phyloP scores from a whole-genome alignment of 2,113 vertebrate genomes.

The Amblyornis subalaris region DNA sequence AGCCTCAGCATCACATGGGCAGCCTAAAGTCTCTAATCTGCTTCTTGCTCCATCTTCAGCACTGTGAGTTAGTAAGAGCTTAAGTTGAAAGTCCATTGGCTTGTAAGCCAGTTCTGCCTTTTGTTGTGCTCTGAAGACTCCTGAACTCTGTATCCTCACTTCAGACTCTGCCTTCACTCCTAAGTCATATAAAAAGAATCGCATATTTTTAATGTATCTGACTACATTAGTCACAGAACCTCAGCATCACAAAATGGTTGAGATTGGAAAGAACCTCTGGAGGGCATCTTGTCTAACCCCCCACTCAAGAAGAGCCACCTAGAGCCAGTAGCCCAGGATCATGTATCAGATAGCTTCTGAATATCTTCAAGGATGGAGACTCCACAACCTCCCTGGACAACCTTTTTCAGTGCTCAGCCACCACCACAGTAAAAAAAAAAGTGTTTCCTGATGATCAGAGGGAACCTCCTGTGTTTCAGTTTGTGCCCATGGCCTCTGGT shows the following conservation, averaged over 20 bases:
- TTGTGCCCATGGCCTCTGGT: background rate
- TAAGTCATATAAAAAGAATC: background rate
- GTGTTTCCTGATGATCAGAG: background rate
- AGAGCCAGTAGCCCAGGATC: background rate
- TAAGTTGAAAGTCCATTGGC: background rate
- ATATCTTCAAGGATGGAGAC: background rate
- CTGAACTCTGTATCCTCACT: background rate
- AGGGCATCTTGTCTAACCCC: background rate
- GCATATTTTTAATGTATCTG: background rate
- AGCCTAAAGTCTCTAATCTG: background rate
- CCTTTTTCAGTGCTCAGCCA: background rate
- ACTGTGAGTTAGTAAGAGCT: background rate
- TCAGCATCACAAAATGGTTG: background rate
- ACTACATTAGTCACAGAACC: background rate
- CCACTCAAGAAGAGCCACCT: background rate
- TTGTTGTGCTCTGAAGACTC: background rate
- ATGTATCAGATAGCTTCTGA: background rate
- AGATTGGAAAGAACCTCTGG: background rate
- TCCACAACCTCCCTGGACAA: background rate
- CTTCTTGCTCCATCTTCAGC: background rate
- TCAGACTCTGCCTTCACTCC: background rate
- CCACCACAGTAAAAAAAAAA: rapidly evolving
- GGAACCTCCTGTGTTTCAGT: background rate
- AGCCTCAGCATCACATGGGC: background rate
- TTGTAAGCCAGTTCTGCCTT: background rate